A percentile compares a stretch with the other conserved stretches of the same genome.
Conservation (phyloP, 2,797 vertebrate species). For the Eremophila alpestris region DNA sequence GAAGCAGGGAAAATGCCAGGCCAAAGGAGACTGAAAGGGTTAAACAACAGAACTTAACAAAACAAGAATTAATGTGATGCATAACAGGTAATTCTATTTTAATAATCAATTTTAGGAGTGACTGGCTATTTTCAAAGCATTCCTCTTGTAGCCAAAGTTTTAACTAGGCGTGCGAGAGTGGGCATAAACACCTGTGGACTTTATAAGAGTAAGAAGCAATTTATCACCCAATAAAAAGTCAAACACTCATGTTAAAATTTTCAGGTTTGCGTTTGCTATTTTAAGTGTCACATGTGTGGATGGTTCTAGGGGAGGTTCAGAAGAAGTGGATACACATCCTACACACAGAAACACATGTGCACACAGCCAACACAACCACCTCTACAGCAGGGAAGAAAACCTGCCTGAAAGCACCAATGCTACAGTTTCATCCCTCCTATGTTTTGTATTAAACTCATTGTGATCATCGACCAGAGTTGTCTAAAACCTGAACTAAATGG, state of each 20-base stretch:
- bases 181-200: slow-evolving; percentile 67
- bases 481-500: slow-evolving; percentile 63
- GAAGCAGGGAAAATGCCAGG: not conserved
- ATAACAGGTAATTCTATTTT: slow-evolving; percentile 46
- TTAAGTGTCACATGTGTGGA: slow-evolving; percentile 20
- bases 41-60: slow-evolving; percentile 10
- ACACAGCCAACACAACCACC: not conserved
- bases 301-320: not conserved
- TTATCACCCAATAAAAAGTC: slow-evolving; percentile 72
- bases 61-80: not conserved
- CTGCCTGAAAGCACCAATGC: not conserved
- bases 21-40: not conserved
- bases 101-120: slow-evolving; percentile 56
- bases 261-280: slow-evolving; percentile 64
- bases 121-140: slow-evolving; percentile 59
- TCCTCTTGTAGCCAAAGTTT: slow-evolving; percentile 54
- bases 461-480: slow-evolving; percentile 8
- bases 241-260: slow-evolving; percentile 66
- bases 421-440: slow-evolving; percentile 1
- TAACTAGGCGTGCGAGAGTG: slow-evolving; percentile 52
- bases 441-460: not conserved
- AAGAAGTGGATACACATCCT: not conserved
- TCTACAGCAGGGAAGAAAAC: not conserved
- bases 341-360: not conserved
- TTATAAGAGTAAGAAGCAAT: slow-evolving; percentile 69